phyloP scores from a whole-genome alignment of 2,113 vertebrate species.

The Lonchura striata region DNA sequence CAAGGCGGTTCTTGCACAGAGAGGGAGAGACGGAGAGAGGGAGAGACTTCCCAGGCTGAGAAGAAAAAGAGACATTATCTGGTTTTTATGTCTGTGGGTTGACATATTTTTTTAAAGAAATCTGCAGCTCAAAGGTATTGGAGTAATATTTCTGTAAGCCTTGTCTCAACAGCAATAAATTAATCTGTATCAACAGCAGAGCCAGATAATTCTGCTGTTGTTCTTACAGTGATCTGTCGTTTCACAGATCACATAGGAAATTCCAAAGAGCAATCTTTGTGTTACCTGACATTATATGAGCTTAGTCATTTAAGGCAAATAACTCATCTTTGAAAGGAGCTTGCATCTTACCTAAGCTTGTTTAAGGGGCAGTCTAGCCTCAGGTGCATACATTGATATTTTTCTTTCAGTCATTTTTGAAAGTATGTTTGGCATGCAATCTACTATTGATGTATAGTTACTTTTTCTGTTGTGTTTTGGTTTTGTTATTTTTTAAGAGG shows the following conservation, averaged over 20 bases:
- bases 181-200: slow-evolving; percentile 33
- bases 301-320: not conserved
- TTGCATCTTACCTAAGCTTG: not conserved
- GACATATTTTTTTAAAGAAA: not conserved
- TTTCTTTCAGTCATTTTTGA: not conserved
- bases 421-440: slow-evolving; percentile 25
- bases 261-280: not conserved
- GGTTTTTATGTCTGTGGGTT: not conserved
- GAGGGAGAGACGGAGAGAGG: slow-evolving; percentile 2
- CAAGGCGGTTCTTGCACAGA: slow-evolving; percentile 39
- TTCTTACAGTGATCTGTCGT: not conserved
- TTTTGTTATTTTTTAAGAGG: not conserved
- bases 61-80: slow-evolving; percentile 32
- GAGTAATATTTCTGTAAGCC: slow-evolving; percentile 35
- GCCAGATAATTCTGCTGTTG: not conserved
- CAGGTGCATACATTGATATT: not conserved
- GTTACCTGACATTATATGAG: not conserved
- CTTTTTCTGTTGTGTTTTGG: not conserved
- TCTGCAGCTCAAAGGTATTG: slow-evolving; percentile 40
- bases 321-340: not conserved
- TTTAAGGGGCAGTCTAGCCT: not conserved
- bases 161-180: slow-evolving; percentile 25
- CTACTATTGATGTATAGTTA: not conserved
- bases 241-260: not conserved
- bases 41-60: slow-evolving; percentile 12